Evolutionary conservation across 2,888 invertebrate species (phyloP), one percentile per base, ranked within the genome.

Genomic region (Tryphoninae sp.): DNA sequence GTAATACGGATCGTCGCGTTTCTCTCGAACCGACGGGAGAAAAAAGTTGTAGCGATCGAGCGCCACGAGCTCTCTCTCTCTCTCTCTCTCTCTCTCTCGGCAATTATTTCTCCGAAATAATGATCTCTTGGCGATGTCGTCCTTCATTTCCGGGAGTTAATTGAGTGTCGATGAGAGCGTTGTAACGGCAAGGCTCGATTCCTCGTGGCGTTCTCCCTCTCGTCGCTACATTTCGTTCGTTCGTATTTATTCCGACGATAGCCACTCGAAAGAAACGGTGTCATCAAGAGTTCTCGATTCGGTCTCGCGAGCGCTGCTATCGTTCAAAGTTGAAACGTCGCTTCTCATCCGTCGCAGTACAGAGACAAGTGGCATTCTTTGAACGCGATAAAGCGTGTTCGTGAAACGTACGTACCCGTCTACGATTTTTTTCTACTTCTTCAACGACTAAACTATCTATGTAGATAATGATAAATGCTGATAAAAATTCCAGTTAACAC

Each of bases 361-460:
- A 11, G 45, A 45, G 45, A 13, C 9, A 13, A 45, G 45, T 2
- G 45, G 13, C 45, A 13, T 45, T 45, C 45, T 13, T 2, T 2
- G 45, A 9, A 45, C 6, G 45, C 45, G 45, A 45, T 45, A 45
- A 45, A 45, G 3, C 9, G 13, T 45, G 13, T 45, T 86, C 86
- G 83, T 82, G 79, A 85, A 85, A 62, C 74, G 80, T 83, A 51
- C 79, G 80, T 65, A 77, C 33, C 33, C 4, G 0, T 33, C 33
- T 33, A 33, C 33, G 33, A 33, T 33, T 33, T 33, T 33, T 3
- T 4, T 33, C 6, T 33, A 1, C 6, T 33, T 33, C 6, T 33
- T 33, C 33, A 33, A 33, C 33, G 33, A 33, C 33, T 33, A 33
- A 33, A 33, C 33, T 33, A 33, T 33, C 33, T 33, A 33, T 33